Evolutionary conservation across 2,113 vertebrate genomes (phyloP), one percentile per base, ranked within the genome.

Genomic region (Engystomops pustulosus): DNA sequence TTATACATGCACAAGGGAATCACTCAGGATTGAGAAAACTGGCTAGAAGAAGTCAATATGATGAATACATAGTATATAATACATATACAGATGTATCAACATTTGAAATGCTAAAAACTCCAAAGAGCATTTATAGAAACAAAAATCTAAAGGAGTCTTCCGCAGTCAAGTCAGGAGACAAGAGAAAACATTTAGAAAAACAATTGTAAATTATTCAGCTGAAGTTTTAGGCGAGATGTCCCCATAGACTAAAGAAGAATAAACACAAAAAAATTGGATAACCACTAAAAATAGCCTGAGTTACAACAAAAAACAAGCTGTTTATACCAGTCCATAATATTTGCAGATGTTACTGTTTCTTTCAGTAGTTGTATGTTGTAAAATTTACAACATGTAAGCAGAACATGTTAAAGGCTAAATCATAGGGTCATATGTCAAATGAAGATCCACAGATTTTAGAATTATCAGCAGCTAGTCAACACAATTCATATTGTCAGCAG

Each of bases 151-250:
- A 2, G 15, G 30, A 34, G 62, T 4, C 25, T 32, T 15, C 1
- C 14, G 27, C 25, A 62, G 58, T 32, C 11, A 32, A 32, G 14
- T 32, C 0, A 65, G 27, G 2, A 65, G 27, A 65, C 60, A 32
- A 6, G 2, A 65, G 27, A 65, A 25, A 32, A 6, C 60, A 65
- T 67, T 67, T 7, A 34, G 30, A 20, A 67, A 34, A 67, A 65
- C 60, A 65, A 34, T 67, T 17, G 4, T 67, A 67, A 67, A 67
- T 67, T 67, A 67, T 67, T 34, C 30, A 67, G 27, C 23, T 15
- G 1, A 34, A 32, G 27, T 34, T 67, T 27, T 34, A 67, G 30
- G 6, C 1, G 25, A 65, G 1, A 67, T 34, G 17, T 65, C 27
- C 27, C 27, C 6, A 65, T 25, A 60, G 58, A 4, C 8, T 3